phyloP scores from a whole-genome alignment of 2,888 invertebrate species.

The Eupithecia dodoneata region DNA sequence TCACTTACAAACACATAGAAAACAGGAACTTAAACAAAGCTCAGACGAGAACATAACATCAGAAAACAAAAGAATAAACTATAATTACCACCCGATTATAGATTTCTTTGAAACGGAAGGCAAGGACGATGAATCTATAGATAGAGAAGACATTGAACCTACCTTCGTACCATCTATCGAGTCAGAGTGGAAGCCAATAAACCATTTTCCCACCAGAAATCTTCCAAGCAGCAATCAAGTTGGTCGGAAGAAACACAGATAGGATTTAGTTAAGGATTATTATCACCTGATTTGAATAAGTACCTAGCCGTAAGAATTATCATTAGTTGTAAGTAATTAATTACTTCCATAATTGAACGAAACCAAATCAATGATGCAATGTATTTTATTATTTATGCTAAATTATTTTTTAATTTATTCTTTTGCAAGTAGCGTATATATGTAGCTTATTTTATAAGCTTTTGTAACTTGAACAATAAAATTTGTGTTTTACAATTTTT shows the following conservation, averaged over 20 bases:
- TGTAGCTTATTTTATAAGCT: constrained; percentile 26
- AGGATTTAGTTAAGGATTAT: constrained; percentile 14
- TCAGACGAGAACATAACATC: constrained; percentile 56
- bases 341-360: constrained; percentile 53
- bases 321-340: constrained; percentile 26
- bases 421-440: constrained; percentile 27
- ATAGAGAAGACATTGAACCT: constrained; percentile 69
- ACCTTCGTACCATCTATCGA: constrained; percentile 63
- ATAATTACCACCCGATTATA: constrained; percentile 92
- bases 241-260: constrained; percentile 49
- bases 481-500: neutral
- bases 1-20: constrained; percentile 29
- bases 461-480: constrained; percentile 46
- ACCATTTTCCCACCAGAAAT: constrained; percentile 62
- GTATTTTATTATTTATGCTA: constrained; percentile 49
- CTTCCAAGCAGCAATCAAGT: constrained; percentile 45
- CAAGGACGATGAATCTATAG: constrained; percentile 68
- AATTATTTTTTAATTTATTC: constrained; percentile 44
- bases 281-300: neutral
- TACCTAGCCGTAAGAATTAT: constrained; percentile 7
- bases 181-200: constrained; percentile 81
- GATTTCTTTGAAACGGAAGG: constrained; percentile 87
- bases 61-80: constrained; percentile 86
- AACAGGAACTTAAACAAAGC: constrained; percentile 52
- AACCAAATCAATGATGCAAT: constrained; percentile 74